Base-by-base conservation (phyloP, 2,888 invertebrate genomes). In the Cantharis rustica region DNA sequence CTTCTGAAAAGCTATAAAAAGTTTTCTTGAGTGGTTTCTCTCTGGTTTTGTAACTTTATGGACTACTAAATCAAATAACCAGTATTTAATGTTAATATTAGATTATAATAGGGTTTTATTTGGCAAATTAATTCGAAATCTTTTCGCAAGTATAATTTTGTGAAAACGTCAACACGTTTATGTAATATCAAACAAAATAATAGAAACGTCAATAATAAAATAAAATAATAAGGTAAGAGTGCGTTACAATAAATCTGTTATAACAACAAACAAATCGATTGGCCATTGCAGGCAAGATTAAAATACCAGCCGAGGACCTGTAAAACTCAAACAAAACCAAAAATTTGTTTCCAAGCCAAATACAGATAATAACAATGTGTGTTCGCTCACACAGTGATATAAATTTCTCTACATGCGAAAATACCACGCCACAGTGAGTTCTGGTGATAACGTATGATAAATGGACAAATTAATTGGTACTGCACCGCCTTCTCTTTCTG, bases 391-490 rank as follows among this genome's bases (percentile, higher is more conserved):
- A 82, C 79, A 62, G 61, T 76, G 81, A 79, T 81, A 81, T 79
- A 82, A 81, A 82, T 80, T 82, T 83, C 80, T 82, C 77, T 82
- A 81, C 83, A 84, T 83, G 84, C 82, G 83, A 84, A 85, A 84
- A 83, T 83, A 82, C 83, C 84, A 82, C 80, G 81, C 82, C 79
- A 81, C 81, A 82, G 80, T 80, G 83, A 84, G 80, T 84, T 84
- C 81, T 75, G 82, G 82, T 83, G 86, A 86, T 86, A 86, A 86
- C 86, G 83, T 81, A 85, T 86, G 86, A 86, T 86, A 84, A 85
- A 86, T 86, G 85, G 83, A 79, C 79, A 81, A 84, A 84, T 84
- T 86, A 86, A 86, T 86, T 86, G 85, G 75, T 75, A 73, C 69
- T 64, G 72, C 70, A 69, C 63, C 66, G 70, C 74, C 69, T 61